Conservation (phyloP, 1,140 invertebrate species). For the Macrobrachium rosenbergii region DNA sequence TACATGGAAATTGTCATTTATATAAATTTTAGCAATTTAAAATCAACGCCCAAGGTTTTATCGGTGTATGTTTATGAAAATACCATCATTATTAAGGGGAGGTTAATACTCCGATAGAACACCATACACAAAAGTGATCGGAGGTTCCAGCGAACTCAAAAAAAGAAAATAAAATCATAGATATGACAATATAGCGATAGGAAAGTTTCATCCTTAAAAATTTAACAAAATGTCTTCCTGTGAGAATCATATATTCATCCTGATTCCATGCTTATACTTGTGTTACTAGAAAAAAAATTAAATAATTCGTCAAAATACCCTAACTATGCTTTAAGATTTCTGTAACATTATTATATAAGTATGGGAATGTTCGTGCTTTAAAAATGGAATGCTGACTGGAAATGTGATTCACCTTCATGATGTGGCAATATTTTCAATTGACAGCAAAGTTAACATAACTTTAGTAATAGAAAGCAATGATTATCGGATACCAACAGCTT, state of each 20-base stretch:
- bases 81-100: not conserved
- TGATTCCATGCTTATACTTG: not conserved
- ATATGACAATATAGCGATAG: too few species aligned
- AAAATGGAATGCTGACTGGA: too few species aligned
- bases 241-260: not conserved
- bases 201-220: not conserved
- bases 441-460: not conserved
- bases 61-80: not conserved
- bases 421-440: not conserved
- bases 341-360: too few species aligned
- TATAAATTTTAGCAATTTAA: not conserved
- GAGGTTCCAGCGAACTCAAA: not conserved
- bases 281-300: too few species aligned
- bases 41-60: too few species aligned
- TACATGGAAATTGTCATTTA: not conserved
- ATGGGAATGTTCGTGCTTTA: too few species aligned
- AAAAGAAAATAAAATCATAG: not conserved
- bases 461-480: too few species aligned
- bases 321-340: too few species aligned
- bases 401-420: not conserved
- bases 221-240: not conserved
- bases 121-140: slow-evolving; percentile 38
- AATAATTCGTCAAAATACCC: not conserved
- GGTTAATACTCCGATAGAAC: not conserved
- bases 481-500: too few species aligned